Evolutionary conservation across 2,888 invertebrate genomes (phyloP).

Genomic region (Hirtodrosophila alboralis): DNA sequence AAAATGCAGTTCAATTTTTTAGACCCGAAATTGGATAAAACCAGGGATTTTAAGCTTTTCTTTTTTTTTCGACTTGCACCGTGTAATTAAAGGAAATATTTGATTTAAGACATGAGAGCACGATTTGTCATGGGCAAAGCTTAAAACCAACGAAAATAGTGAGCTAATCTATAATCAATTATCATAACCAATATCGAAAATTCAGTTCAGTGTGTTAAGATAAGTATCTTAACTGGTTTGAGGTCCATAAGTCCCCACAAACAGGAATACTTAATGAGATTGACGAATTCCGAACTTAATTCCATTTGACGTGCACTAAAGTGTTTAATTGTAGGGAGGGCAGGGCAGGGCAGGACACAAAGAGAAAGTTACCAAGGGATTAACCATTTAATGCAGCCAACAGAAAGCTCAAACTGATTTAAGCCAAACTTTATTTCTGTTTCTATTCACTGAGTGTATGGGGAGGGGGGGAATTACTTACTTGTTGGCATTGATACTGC

Average conservation of each 20-base stretch:
- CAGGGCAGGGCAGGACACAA: slow-evolving; percentile 20
- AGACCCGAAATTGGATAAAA: no score
- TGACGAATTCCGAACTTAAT: slow-evolving; percentile 40
- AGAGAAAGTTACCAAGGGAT: slow-evolving; percentile 57
- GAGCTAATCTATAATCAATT: no score
- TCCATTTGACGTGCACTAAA: slow-evolving; percentile 49
- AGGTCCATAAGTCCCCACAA: not conserved
- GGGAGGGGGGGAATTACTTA: slow-evolving; percentile 23
- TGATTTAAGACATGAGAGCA: no score
- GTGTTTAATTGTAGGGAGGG: slow-evolving; percentile 65
- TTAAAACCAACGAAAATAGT: no score
- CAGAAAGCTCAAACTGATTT: slow-evolving; percentile 33
- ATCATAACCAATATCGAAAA: no score
- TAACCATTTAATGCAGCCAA: slow-evolving; percentile 53
- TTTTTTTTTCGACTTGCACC: no score
- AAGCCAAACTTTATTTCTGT: slow-evolving; percentile 43
- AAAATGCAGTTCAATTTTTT: no score
- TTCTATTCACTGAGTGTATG: not conserved
- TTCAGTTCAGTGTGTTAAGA: no score
- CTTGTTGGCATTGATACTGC: slow-evolving; percentile 58
- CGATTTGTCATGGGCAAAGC: no score
- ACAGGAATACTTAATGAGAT: slow-evolving; percentile 50
- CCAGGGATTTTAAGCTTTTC: no score
- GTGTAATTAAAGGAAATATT: no score
- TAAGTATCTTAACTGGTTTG: no score